Percentiles rank a stretch among this genome's conserved stretches.
These are phyloP conservation scores for Glaucomys volans DNA, from an alignment of 2,113 vertebrate genomes.

Conservation along the genomic window DNA sequence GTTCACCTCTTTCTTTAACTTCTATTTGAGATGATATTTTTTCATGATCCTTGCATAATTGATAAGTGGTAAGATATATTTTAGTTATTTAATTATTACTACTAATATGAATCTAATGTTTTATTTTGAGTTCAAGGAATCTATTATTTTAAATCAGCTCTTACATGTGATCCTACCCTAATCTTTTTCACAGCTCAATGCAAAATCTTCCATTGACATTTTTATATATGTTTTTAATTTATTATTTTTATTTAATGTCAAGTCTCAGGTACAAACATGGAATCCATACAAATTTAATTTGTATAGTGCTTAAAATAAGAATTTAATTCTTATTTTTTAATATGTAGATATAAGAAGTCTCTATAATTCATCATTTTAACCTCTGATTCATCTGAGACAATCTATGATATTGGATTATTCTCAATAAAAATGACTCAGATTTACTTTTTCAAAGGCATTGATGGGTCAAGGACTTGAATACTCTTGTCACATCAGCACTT, in stretches of 20 bases:
- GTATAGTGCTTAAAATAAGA: neutral
- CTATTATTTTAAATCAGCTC: neutral
- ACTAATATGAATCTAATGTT: neutral
- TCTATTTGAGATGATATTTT: neutral
- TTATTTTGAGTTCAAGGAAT: neutral
- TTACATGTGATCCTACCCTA: neutral
- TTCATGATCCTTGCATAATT: neutral
- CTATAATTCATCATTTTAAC: neutral
- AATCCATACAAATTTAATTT: neutral
- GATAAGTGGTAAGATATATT: neutral
- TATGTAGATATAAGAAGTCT: neutral
- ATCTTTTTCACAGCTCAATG: neutral
- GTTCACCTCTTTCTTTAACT: neutral
- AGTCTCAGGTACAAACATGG: neutral
- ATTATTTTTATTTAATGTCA: neutral
- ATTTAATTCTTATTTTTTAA: neutral
- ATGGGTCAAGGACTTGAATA: neutral
- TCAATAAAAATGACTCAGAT: neutral
- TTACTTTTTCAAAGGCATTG: neutral
- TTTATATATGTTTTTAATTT: neutral
- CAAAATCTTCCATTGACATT: neutral
- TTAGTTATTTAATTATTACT: neutral
- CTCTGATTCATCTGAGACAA: neutral
- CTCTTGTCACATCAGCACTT: neutral
- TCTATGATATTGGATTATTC: neutral